Evolutionary conservation across 1,140 invertebrate species (phyloP), one percentile per base, ranked within the genome.

Genomic region (Oryctes rhinoceros): DNA sequence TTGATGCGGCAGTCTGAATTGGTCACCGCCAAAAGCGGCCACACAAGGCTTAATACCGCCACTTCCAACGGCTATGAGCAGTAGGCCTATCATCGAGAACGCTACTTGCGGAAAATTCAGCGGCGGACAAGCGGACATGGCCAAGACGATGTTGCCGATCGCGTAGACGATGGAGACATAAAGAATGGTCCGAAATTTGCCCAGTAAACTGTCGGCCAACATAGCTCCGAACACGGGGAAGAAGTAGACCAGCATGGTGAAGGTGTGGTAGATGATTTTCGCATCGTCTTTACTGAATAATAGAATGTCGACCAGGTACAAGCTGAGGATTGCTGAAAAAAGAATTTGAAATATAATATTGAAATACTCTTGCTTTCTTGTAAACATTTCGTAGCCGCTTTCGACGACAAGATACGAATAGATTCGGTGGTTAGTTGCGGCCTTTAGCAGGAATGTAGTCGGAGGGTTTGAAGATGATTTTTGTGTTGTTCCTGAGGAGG

Each of bases 41-140:
- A 99, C 98, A 86, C 97, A 99, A 0, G 98, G 97, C 86, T 99
- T 99, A 84, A 99, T 99, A 3, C 98, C 97, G 9, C 97, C 98
- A 0, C 96, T 97, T 0, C 97, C 97, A 13, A 97, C 79, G 3
- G 96, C 96, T 82, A 98, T 96, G 15, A 98, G 88, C 0, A 93
- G 83, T 79, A 98, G 88, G 0, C 96, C 96, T n/a, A 96, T 9
- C 7, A 97, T 90, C 2, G 94, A 93, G 47, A 96, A 91, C 80
- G 88, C 89, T 83, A 93, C 95, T 78, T 83, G 82, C 4, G 87
- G 87, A 67, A 88, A 85, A 65, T 88, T 85, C 62, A 91, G 88
- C 62, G 87, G 91, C 77, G 88, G 94, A 87, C 89, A 92, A 79
- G 94, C 90, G 5, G 91, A 90, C 0, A 94, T 75, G 0, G 97